Conservation (phyloP, 2,113 vertebrate genomes). For the Xiphophorus maculatus region DNA sequence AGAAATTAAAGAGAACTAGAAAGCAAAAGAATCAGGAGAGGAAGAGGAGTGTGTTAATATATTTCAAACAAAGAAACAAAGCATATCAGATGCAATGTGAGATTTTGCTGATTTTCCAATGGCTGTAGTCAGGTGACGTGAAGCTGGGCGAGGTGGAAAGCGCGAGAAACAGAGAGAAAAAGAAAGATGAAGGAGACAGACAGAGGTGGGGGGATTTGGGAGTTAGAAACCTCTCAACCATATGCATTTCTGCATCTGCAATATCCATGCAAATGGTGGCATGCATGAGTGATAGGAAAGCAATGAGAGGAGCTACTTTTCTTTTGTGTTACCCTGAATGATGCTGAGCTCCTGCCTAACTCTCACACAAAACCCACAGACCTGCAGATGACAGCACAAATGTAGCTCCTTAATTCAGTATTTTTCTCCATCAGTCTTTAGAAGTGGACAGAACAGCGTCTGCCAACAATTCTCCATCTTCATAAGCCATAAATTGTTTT, state of each 20-base stretch:
- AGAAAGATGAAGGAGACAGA: slow-evolving; percentile 13
- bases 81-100: slow-evolving; percentile 50
- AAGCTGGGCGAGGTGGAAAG: slow-evolving; percentile 29
- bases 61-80: slow-evolving; percentile 55
- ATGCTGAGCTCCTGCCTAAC: slow-evolving; percentile 43
- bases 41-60: slow-evolving; percentile 48
- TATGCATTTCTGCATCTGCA: slow-evolving; percentile 65
- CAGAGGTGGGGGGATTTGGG: slow-evolving; percentile 31
- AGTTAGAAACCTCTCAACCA: slow-evolving; percentile 60
- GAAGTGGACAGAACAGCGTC: slow-evolving; percentile 8
- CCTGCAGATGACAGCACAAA: slow-evolving; percentile 32
- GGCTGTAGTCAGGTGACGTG: slow-evolving; percentile 45
- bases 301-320: slow-evolving; percentile 46
- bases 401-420: slow-evolving; percentile 47
- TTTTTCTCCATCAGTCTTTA: slow-evolving; percentile 14
- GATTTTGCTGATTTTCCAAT: slow-evolving; percentile 55
- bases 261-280: slow-evolving; percentile 73
- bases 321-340: slow-evolving; percentile 57
- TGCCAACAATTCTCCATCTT: slow-evolving; percentile 8
- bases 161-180: slow-evolving; percentile 17
- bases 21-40: slow-evolving; percentile 8
- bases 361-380: slow-evolving; percentile 38
- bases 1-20: slow-evolving; percentile 47
- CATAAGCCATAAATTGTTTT: slow-evolving; percentile 36
- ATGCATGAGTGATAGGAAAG: slow-evolving; percentile 57